Evolutionary conservation across 2,113 vertebrate species (phyloP), one percentile per base, ranked within the genome.

Genomic region (Chaenocephalus aceratus): DNA sequence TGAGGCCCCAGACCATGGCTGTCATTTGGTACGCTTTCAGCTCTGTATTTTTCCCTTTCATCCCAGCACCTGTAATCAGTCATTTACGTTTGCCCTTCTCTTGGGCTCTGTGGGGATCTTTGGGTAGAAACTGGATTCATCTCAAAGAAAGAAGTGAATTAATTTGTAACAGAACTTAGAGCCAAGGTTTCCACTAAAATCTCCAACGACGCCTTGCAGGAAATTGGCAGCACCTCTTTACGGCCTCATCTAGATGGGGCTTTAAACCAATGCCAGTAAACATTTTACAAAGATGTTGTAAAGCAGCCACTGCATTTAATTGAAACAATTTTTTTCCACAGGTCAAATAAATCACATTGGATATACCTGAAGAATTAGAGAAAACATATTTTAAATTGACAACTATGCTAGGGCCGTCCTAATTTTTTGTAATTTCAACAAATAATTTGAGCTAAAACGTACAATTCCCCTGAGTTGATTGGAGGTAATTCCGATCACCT

Each of bases 181-280:
- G 72, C 62, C 13, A 79, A 67, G 46, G 49, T 71, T 46, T 81
- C 34, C 21, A 45, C 36, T 60, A 56, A 84, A 75, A 85, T 48
- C 61, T 52, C 69, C 14, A 48, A 68, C 12, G 51, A 83, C 63
- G 72, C n/a, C n/a, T 18, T 79, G 51, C 78, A 74, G 85, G 74
- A 89, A 85, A 89, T 85, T 87, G 75, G 71, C 72, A 72, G 57
- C 15, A 59, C 46, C 63, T 73, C 71, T 88, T 89, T 69, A 82
- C 72, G 83, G 54, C 51, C 54, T 88, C 70, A 63, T 58, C 54
- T 57, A 69, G 71, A 83, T 69, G 30, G 36, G 77, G 59, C 67
- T 79, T 80, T 62, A 73, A 80, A 83, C 69, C 80, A 57, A 51
- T 30, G 48, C 64, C 74, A 54, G 21, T 58, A 56, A 5, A 49